Conservation (phyloP, 1,140 invertebrate species). For the Drosophila virilis region DNA sequence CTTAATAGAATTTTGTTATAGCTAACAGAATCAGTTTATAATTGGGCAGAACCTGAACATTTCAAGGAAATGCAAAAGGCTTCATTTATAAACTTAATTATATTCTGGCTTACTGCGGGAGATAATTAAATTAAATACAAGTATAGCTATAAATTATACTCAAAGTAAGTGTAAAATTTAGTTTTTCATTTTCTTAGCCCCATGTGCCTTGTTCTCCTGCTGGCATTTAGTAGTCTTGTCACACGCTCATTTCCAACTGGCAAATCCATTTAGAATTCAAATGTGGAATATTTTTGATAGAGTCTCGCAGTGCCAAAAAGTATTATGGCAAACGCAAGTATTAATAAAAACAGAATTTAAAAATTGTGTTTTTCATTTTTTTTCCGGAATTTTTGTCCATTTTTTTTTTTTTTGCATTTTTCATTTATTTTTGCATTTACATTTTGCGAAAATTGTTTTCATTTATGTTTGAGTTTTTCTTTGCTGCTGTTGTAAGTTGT, state of each 20-base stretch:
- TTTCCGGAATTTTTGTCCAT: not conserved
- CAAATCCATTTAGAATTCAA: constrained; percentile 38
- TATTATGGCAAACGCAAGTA: constrained; percentile 21
- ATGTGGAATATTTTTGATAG: constrained; percentile 28
- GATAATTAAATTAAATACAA: too few relatives aligned
- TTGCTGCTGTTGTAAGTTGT: constrained; percentile 73
- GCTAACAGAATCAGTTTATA: too few relatives aligned
- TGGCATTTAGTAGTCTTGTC: constrained; percentile 45
- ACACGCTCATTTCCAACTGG: constrained; percentile 47
- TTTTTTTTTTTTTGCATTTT: constrained; percentile 12
- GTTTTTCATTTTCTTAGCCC: too few relatives aligned
- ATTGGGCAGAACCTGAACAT: too few relatives aligned
- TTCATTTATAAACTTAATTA: too few relatives aligned
- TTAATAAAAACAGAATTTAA: constrained; percentile 55
- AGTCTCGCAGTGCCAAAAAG: constrained; percentile 10
- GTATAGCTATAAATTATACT: too few relatives aligned
- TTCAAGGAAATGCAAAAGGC: too few relatives aligned
- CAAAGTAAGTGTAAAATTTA: too few relatives aligned
- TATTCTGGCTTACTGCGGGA: too few relatives aligned
- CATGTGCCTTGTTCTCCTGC: not conserved
- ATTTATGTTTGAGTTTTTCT: constrained; percentile 50
- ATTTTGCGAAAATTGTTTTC: constrained; percentile 57
- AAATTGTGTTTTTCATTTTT: constrained; percentile 38
- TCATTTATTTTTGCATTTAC: constrained; percentile 10
- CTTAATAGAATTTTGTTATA: too few relatives aligned